phyloP scores from a whole-genome alignment of 2,797 vertebrate species.

The Apodemus agrarius region DNA sequence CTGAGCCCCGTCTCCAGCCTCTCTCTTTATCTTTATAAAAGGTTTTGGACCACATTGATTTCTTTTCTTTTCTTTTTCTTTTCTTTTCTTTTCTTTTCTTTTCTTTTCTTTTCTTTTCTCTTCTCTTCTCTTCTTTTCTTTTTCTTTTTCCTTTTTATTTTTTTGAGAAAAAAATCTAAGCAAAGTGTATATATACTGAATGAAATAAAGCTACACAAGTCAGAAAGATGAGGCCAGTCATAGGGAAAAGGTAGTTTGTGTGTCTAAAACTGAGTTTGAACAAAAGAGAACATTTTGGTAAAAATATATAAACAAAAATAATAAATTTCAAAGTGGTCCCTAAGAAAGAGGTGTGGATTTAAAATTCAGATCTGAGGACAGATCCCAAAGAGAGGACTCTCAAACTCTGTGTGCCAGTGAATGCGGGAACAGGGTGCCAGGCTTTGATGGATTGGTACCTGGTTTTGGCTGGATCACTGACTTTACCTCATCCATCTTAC shows the following conservation, averaged over 20 bases:
- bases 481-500: not conserved
- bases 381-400: not conserved
- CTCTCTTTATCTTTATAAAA: not conserved
- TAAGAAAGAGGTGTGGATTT: not conserved
- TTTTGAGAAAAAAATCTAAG: not conserved
- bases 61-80: no score
- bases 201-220: not conserved
- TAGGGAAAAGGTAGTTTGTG: not conserved
- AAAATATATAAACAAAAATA: not conserved
- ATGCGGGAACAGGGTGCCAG: not conserved
- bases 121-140: no score
- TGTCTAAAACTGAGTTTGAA: not conserved
- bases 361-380: not conserved
- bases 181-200: accelerated
- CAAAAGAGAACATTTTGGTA: not conserved
- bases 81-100: no score
- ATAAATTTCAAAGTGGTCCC: not conserved
- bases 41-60: not conserved
- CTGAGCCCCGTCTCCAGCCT: not conserved
- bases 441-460: not conserved
- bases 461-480: not conserved
- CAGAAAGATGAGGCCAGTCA: not conserved
- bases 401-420: not conserved
- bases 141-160: no score
- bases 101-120: no score